Evolutionary conservation across 2,113 vertebrate genomes (phyloP), one percentile per base, ranked within the genome.

Genomic region (Actenoides hombroni): DNA sequence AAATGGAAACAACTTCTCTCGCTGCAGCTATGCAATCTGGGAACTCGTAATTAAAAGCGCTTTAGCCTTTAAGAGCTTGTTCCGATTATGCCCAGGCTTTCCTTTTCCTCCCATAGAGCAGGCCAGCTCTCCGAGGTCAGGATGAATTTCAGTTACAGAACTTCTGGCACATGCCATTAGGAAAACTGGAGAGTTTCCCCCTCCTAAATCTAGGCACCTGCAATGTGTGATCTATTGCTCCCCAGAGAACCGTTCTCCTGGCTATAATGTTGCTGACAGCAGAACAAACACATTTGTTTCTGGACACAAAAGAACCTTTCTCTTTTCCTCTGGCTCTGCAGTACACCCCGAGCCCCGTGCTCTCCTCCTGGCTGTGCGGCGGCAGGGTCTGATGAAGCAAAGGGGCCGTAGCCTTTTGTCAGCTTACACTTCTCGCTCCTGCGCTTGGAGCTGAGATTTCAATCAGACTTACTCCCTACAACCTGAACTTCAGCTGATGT

Each of bases 201-300:
- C 48, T 35, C 91, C 93, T 95, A 94, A 76, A 95, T 95, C 92
- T 64, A 97, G 94, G 97, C 96, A 97, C 96, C 96, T 97, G 96
- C 61, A 37, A 16, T 19, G 64, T 80, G 74, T 95, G 97, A 98
- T 96, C 93, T 65, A 86, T 90, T 54, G 71, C 64, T 96, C 97
- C 90, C 96, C 67, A 20, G 76, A 76, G 97, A 68, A 87, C 71
- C 9, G 3, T 96, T 96, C 93, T 96, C 69, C 77, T 71, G 94
- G 89, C 90, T 88, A 17, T 63, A 96, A 83, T 0, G 1, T 69
- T 95, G 94, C 80, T 94, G 96, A 95, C 92, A 96, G 94, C 95
- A 97, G 95, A 97, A 91, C 91, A 98, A 97, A 97, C 92, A 92
- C 86, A 70, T 96, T 90, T 67, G 69, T 96, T 93, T 74, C 94